phyloP scores from a whole-genome alignment of 1,140 invertebrate species.

The Centruroides sculpturatus region DNA sequence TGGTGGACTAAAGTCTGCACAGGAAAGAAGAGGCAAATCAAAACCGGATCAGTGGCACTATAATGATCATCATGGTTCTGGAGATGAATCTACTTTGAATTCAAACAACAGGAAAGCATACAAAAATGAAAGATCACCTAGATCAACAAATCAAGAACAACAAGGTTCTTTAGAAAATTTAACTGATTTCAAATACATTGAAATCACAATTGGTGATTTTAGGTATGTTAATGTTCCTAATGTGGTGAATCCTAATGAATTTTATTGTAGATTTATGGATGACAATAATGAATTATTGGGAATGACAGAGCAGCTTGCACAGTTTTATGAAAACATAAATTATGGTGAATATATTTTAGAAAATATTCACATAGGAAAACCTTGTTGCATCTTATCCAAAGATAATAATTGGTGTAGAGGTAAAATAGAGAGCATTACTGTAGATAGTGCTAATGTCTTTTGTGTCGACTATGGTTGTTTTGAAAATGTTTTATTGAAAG shows the following conservation, averaged over 20 bases:
- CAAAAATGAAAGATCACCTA: too few species aligned
- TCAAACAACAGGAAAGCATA: too few species aligned
- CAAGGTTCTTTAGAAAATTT: too few species aligned
- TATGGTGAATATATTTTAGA: conserved; percentile 1
- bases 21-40: too few species aligned
- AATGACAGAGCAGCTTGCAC: conserved; percentile 10
- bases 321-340: conserved; percentile 1
- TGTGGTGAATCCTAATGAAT: conserved; percentile 17
- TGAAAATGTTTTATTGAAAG: not conserved
- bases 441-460: conserved; percentile 47
- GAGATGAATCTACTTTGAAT: too few species aligned
- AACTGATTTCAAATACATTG: not conserved
- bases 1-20: too few species aligned
- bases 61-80: too few species aligned
- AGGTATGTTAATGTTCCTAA: conserved; percentile 14
- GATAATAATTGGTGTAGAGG: conserved; percentile 59
- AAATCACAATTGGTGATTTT: conserved; percentile 4
- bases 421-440: conserved; percentile 50
- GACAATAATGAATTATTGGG: conserved; percentile 20
- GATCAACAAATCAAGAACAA: too few species aligned
- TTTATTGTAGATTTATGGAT: conserved; percentile 17
- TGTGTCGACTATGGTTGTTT: conserved; percentile 70
- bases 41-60: too few species aligned
- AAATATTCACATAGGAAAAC: conserved; percentile 32
- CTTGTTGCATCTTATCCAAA: conserved; percentile 55